A percentile compares a stretch with the other conserved stretches of the same genome.
These are phyloP conservation scores for Drosophila repletoides DNA, from an alignment of 1,140 invertebrate genomes.

Conservation along the genomic window DNA sequence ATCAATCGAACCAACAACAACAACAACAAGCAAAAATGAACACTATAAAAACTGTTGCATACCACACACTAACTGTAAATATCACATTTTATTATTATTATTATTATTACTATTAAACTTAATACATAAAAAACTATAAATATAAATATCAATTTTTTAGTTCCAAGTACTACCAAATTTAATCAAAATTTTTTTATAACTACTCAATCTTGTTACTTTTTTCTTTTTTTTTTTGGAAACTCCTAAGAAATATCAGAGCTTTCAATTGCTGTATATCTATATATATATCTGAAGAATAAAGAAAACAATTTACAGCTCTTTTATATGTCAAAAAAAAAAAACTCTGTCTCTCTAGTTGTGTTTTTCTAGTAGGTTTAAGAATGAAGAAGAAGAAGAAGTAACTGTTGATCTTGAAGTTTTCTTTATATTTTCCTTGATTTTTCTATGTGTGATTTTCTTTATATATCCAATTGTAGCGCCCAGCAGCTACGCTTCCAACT, in stretches of 20 bases:
- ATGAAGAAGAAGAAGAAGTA: too few relatives aligned
- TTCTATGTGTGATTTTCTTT: constrained; percentile 1
- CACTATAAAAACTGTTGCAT: constrained; percentile 51
- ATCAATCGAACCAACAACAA: constrained; percentile 43
- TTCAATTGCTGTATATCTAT: neutral
- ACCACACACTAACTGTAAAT: constrained; percentile 81
- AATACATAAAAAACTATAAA: constrained; percentile 18
- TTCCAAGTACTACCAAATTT: too few relatives aligned
- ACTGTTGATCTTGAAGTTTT: too few relatives aligned
- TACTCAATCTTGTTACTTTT: constrained; percentile 67
- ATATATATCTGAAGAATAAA: too few relatives aligned
- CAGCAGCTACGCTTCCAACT: constrained; percentile 75
- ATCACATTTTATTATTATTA: constrained; percentile 54
- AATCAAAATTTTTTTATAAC: too few relatives aligned
- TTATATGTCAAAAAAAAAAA: neutral
- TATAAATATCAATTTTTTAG: constrained; percentile 22
- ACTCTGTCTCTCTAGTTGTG: neutral
- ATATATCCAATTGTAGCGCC: constrained; percentile 56
- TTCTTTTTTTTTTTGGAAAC: constrained; percentile 33
- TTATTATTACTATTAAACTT: constrained; percentile 44
- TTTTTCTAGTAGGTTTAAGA: neutral
- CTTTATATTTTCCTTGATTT: constrained; percentile 6
- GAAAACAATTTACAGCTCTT: constrained; percentile 7
- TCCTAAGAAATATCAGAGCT: neutral
- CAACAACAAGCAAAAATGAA: constrained; percentile 47